Conservation (phyloP, 2,888 invertebrate genomes). For the Lobophora halterata region DNA sequence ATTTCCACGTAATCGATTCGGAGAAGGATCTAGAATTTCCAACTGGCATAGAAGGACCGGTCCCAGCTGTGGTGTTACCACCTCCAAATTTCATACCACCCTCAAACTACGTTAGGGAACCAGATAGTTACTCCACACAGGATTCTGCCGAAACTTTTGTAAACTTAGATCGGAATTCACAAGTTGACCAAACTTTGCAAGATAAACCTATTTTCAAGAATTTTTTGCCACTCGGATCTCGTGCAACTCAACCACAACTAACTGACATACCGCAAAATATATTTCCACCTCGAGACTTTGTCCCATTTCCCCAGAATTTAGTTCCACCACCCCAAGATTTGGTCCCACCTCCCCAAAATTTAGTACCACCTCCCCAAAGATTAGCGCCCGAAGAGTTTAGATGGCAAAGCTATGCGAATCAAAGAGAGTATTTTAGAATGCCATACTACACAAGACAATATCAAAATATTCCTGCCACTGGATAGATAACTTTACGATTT, state of each 20-base stretch:
- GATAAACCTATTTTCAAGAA: neutral
- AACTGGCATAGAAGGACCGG: constrained; percentile 66
- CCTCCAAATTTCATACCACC: constrained; percentile 48
- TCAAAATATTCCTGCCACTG: constrained; percentile 4
- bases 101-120: constrained; percentile 12
- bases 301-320: too few species aligned
- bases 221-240: neutral
- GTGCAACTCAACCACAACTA: constrained; percentile 1
- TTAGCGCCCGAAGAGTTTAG: constrained; percentile 10
- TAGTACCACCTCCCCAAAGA: constrained; percentile 3
- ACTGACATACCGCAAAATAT: too few species aligned
- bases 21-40: constrained; percentile 75
- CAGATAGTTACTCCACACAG: constrained; percentile 5
- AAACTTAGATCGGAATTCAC: neutral
- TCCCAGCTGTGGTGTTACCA: constrained; percentile 59
- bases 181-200: neutral
- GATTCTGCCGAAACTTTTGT: neutral
- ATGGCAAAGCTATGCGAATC: constrained; percentile 7
- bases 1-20: constrained; percentile 67
- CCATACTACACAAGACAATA: constrained; percentile 9
- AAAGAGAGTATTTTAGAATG: neutral
- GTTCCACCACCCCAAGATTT: neutral
- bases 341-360: neutral
- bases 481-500: too few species aligned
- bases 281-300: too few species aligned